phyloP scores from a whole-genome alignment of 2,113 vertebrate genomes.

The Hemichromis elongatus region DNA sequence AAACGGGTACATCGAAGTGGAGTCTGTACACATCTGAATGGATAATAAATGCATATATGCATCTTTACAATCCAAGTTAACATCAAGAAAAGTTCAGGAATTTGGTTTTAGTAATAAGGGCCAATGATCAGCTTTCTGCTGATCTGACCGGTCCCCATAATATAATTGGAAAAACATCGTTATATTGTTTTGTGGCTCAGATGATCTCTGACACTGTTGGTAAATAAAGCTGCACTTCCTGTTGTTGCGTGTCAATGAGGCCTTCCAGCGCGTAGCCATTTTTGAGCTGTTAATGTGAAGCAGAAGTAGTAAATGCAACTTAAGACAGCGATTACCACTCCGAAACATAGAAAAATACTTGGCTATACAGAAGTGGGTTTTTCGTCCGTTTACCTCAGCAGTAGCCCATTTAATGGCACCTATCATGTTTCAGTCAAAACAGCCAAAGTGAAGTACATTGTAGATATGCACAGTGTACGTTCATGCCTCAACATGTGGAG shows the following conservation, averaged over 20 bases:
- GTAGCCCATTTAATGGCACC: background rate
- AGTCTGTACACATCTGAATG: background rate
- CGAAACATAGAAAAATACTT: background rate
- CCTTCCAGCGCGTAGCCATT: background rate
- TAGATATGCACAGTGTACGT: background rate
- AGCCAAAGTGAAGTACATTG: background rate
- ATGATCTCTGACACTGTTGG: background rate
- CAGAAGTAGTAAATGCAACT: background rate
- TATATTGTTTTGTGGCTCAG: background rate
- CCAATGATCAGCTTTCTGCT: background rate
- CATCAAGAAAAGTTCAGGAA: background rate
- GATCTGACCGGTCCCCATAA: background rate
- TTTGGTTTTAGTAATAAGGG: background rate
- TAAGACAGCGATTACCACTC: background rate
- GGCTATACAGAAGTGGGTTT: background rate
- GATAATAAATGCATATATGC: no score
- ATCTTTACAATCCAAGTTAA: background rate
- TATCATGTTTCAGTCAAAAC: background rate
- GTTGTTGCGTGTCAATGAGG: background rate
- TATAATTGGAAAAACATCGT: background rate
- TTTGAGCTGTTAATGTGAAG: background rate
- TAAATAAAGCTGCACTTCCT: background rate
- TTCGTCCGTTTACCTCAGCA: background rate
- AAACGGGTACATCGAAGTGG: background rate
- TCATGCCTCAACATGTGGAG: constrained; percentile 3